Evolutionary conservation across 2,113 vertebrate genomes (phyloP).

Genomic region (Gavialis gangeticus): DNA sequence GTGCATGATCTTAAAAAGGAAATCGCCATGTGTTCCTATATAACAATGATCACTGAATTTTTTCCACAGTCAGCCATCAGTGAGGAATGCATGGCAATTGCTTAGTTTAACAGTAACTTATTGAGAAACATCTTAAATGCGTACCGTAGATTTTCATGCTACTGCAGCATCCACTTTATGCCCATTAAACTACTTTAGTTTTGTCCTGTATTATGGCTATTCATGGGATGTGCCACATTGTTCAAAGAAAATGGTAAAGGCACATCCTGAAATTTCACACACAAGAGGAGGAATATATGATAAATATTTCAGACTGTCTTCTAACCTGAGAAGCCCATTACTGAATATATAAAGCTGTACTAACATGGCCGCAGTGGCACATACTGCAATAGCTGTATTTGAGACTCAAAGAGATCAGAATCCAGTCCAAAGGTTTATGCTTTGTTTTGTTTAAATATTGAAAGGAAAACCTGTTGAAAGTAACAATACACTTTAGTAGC

Average conservation of each 20-base stretch:
- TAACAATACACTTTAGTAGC: neutral
- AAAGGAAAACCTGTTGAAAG: neutral
- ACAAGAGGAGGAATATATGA: neutral
- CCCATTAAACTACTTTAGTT: neutral
- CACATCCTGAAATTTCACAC: neutral
- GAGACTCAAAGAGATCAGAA: neutral
- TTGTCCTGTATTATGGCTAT: neutral
- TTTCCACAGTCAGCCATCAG: neutral
- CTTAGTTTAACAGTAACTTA: neutral
- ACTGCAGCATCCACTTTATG: neutral
- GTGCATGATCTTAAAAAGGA: neutral
- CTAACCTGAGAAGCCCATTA: neutral
- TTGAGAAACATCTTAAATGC: neutral
- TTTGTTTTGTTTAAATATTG: neutral
- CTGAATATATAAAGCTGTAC: neutral
- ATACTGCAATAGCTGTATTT: neutral
- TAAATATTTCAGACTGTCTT: neutral
- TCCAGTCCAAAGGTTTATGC: neutral
- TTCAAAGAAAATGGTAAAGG: neutral
- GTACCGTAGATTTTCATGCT: neutral
- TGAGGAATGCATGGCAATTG: neutral
- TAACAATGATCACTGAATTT: neutral
- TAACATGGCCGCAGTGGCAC: neutral
- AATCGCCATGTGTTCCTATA: neutral
- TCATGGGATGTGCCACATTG: neutral